Conservation (phyloP, 2,797 vertebrate species). For the Lycodopsis pacificus region DNA sequence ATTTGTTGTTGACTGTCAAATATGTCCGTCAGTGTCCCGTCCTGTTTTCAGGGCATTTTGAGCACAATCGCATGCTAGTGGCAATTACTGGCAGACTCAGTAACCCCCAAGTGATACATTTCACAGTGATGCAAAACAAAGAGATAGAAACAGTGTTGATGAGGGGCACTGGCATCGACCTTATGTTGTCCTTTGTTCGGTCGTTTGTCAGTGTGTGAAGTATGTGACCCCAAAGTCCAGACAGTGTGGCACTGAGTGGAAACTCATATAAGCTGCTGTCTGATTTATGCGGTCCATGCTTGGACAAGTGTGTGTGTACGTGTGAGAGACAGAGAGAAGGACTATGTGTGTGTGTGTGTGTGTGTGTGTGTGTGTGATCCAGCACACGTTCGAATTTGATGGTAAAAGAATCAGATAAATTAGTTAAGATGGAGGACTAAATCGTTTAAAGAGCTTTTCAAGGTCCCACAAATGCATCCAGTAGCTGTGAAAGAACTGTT, state of each 20-base stretch:
- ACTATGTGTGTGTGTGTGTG: constrained; percentile 1
- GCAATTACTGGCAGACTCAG: constrained; percentile 40
- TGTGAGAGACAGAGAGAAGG: not conserved
- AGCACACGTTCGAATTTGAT: constrained; percentile 2
- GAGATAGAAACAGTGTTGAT: constrained; percentile 19
- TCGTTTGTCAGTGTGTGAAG: constrained; percentile 34
- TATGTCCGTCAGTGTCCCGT: constrained; percentile 27
- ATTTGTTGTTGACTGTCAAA: constrained; percentile 19
- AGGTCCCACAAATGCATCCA: constrained; percentile 21
- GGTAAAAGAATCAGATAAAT: constrained; percentile 21
- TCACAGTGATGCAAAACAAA: constrained; percentile 34
- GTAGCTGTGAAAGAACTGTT: constrained; percentile 37
- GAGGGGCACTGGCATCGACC: constrained; percentile 29
- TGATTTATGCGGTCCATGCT: constrained; percentile 47
- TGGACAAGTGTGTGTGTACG: constrained; percentile 7
- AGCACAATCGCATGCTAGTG: constrained; percentile 27
- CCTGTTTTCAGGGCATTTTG: constrained; percentile 34
- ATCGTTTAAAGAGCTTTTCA: constrained; percentile 45
- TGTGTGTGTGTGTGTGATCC: constrained; percentile 4
- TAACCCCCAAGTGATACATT: constrained; percentile 49
- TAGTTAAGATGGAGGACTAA: constrained; percentile 18
- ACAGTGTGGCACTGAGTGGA: constrained; percentile 35
- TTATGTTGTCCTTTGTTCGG: constrained; percentile 7
- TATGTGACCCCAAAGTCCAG: constrained; percentile 26
- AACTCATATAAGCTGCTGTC: constrained; percentile 18